Conservation (phyloP, 2,888 invertebrate species). For the Cataglyphis cursor region DNA sequence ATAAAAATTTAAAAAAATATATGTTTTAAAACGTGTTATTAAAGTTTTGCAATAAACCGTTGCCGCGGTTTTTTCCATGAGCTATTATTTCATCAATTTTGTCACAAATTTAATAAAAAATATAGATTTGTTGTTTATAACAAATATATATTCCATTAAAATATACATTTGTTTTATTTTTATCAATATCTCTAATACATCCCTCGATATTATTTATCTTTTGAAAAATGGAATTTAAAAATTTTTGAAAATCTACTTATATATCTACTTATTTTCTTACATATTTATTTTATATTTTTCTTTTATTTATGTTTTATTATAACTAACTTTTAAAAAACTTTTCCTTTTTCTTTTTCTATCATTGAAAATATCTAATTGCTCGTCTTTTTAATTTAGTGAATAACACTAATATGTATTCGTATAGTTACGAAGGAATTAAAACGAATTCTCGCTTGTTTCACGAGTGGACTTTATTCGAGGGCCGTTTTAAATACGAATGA, state of each 20-base stretch:
- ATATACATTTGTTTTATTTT: neutral
- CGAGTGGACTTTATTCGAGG: constrained; percentile 22
- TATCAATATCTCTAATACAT: neutral
- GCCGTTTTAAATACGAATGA: constrained; percentile 25
- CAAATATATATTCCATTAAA: constrained; percentile 26
- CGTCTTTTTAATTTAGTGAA: constrained; percentile 5
- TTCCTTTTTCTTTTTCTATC: neutral
- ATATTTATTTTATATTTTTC: neutral
- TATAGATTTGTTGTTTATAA: constrained; percentile 17
- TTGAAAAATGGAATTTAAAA: neutral
- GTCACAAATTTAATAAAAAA: constrained; percentile 6
- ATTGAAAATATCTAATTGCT: neutral
- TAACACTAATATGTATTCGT: constrained; percentile 9
- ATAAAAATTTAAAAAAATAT: neutral
- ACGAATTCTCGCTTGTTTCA: constrained; percentile 12
- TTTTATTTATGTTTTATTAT: neutral
- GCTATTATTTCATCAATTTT: neutral
- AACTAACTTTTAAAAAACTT: neutral
- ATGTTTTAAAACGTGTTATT: constrained; percentile 1
- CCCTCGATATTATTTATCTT: neutral
- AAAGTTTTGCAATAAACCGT: neutral
- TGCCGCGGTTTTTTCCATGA: neutral
- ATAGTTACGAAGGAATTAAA: neutral
- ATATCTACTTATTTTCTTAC: neutral
- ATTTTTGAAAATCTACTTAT: neutral